Evolutionary conservation across 1,140 invertebrate genomes (phyloP).

Genomic region (Platyura marginata): DNA sequence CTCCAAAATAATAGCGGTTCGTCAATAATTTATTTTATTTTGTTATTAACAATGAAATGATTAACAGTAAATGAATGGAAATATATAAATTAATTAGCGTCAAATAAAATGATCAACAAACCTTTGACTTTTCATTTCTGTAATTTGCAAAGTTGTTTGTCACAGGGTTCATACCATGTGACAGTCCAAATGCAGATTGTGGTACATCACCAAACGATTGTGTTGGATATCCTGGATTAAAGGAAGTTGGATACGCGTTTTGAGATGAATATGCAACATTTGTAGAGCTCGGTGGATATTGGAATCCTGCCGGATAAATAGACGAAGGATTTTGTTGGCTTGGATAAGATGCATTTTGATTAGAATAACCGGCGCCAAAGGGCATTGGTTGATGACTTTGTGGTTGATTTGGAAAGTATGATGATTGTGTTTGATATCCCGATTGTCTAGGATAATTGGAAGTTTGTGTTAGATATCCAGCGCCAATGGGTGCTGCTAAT

Average conservation of each 20-base stretch:
- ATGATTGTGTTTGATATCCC: neutral
- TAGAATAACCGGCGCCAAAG: no score
- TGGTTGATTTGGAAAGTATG: no score
- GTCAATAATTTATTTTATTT: no score
- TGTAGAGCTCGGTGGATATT: slow-evolving; percentile 1
- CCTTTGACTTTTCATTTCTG: slow-evolving; percentile 4
- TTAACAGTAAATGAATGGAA: neutral
- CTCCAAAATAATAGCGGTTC: no score
- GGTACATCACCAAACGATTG: slow-evolving; percentile 9
- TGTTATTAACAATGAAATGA: no score
- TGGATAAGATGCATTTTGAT: no score
- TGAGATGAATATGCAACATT: slow-evolving; percentile 1
- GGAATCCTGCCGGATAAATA: neutral
- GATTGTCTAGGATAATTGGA: neutral
- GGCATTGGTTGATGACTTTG: no score
- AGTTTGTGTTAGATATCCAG: neutral
- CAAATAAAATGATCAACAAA: slow-evolving; percentile 3
- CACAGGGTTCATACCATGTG: slow-evolving; percentile 6
- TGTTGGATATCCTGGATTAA: slow-evolving; percentile 6
- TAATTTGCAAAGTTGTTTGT: slow-evolving; percentile 8
- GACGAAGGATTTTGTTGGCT: neutral
- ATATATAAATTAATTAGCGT: neutral
- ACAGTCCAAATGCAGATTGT: slow-evolving; percentile 7
- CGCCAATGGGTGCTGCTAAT: neutral
- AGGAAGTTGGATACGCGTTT: slow-evolving; percentile 4